Conservation (phyloP, 2,113 vertebrate species). For the Polyodon spathula region DNA sequence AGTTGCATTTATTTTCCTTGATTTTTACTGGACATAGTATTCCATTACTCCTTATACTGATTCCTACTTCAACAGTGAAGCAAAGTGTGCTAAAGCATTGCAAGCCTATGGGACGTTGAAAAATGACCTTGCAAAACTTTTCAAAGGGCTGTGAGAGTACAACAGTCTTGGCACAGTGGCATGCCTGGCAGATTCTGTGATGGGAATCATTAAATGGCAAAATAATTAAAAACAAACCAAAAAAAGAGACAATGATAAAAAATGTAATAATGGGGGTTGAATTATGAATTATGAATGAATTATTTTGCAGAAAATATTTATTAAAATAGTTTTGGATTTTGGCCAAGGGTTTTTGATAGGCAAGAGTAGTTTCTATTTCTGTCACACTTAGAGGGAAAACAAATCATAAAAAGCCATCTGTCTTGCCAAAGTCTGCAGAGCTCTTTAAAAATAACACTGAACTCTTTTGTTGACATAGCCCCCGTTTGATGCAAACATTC, state of each 20-base stretch:
- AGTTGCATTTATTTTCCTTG: too few species aligned
- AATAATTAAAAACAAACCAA: background rate
- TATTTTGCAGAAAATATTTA: background rate
- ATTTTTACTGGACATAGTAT: too few species aligned
- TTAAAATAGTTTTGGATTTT: background rate
- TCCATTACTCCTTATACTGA: too few species aligned
- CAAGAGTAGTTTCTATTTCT: background rate
- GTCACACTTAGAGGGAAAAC: background rate
- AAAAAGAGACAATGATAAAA: too few species aligned
- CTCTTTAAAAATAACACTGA: background rate
- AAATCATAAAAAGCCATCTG: background rate
- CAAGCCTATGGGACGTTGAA: too few species aligned
- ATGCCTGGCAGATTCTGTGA: background rate
- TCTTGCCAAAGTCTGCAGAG: background rate
- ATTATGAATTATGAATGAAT: too few species aligned
- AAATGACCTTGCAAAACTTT: too few species aligned
- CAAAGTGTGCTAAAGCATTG: too few species aligned
- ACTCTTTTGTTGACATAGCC: background rate
- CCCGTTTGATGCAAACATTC: background rate
- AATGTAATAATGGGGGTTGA: background rate
- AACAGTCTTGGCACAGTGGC: background rate
- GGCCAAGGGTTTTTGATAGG: slow-evolving; percentile 1
- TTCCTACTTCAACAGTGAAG: too few species aligned
- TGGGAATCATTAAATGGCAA: background rate
- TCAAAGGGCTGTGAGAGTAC: too few species aligned